These are phyloP conservation scores for Falco columbarius DNA, from an alignment of 2,797 vertebrate species.

Conservation along the genomic window DNA sequence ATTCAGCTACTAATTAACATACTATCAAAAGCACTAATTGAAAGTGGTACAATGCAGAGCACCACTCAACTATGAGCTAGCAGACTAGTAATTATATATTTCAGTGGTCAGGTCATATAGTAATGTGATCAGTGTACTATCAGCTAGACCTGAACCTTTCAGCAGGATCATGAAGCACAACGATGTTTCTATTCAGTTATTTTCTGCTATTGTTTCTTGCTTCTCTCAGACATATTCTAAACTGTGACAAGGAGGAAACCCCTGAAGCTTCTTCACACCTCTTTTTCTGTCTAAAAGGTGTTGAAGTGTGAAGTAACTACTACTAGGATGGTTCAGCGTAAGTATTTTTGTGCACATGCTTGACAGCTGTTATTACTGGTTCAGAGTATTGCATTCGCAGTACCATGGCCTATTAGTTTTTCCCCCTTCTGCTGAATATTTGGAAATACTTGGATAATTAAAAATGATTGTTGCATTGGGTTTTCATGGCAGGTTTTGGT, in stretches of 20 bases:
- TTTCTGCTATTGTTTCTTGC: slow-evolving; percentile 53
- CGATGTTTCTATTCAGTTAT: slow-evolving; percentile 24
- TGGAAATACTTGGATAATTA: background rate
- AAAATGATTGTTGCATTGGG: background rate
- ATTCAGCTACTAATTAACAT: background rate
- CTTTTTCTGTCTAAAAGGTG: background rate
- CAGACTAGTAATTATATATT: background rate
- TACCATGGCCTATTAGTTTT: background rate
- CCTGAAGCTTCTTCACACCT: background rate
- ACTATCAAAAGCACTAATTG: background rate
- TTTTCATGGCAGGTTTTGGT: background rate
- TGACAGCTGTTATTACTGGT: background rate
- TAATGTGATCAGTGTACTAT: background rate
- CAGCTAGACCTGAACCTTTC: slow-evolving; percentile 32
- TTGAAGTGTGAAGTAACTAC: background rate
- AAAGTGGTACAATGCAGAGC: background rate
- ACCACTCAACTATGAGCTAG: background rate
- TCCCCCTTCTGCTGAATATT: background rate
- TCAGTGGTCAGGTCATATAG: background rate
- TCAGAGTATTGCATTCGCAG: background rate
- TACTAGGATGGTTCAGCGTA: background rate
- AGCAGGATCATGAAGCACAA: slow-evolving; percentile 24
- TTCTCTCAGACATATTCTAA: slow-evolving; percentile 33
- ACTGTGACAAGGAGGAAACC: background rate
- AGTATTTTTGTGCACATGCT: background rate